These are phyloP conservation scores for Sebastes oblongus DNA, from an alignment of 2,797 vertebrate genomes.

Conservation along the genomic window DNA sequence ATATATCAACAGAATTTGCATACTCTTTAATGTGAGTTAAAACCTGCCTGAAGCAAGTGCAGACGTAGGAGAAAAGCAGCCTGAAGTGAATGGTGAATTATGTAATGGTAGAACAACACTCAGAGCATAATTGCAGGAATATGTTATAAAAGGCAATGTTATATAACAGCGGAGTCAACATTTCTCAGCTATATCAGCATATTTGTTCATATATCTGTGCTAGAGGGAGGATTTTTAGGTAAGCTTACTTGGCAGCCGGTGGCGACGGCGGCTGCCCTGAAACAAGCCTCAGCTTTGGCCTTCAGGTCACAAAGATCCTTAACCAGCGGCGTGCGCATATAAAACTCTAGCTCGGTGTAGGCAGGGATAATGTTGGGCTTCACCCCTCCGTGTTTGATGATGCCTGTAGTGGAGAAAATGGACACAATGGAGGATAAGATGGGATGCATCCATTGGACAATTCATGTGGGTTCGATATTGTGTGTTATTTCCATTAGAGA, in stretches of 20 bases:
- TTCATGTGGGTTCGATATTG: neutral
- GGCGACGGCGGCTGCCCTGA: slow-evolving; percentile 87
- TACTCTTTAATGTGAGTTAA: neutral
- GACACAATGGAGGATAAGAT: neutral
- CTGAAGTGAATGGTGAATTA: slow-evolving; percentile 46
- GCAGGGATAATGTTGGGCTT: slow-evolving; percentile 91
- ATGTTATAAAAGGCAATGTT: slow-evolving; percentile 20
- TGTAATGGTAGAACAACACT: slow-evolving; percentile 25
- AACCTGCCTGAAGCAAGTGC: slow-evolving; percentile 31
- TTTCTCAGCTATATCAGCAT: neutral
- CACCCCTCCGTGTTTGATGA: slow-evolving; percentile 91
- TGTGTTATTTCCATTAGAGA: neutral
- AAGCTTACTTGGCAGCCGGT: slow-evolving; percentile 88
- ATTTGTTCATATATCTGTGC: neutral
- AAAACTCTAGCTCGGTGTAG: slow-evolving; percentile 88
- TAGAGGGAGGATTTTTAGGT: neutral
- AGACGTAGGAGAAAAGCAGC: slow-evolving; percentile 35
- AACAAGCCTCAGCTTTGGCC: slow-evolving; percentile 88
- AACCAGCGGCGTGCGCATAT: slow-evolving; percentile 84
- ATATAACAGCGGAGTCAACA: neutral
- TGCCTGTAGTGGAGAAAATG: slow-evolving; percentile 71
- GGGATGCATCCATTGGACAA: neutral
- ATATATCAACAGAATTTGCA: neutral
- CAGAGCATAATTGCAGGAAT: slow-evolving; percentile 33
- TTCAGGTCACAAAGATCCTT: slow-evolving; percentile 85